Evolutionary conservation across 2,888 invertebrate species (phyloP).

Genomic region (Margaritifera margaritifera): DNA sequence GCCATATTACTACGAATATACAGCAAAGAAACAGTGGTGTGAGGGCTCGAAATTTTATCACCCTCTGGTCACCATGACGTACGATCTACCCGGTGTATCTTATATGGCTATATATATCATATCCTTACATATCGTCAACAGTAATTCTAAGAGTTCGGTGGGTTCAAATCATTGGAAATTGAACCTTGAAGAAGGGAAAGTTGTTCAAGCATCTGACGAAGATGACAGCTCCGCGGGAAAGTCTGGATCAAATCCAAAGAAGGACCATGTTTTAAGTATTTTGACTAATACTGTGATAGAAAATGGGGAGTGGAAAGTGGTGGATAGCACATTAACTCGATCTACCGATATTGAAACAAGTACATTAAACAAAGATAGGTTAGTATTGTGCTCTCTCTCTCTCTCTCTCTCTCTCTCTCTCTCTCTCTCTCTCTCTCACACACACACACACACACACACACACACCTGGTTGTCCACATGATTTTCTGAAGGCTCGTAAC

Average conservation of each 20-base stretch:
- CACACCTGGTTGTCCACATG: too few relatives aligned
- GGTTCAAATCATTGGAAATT: slow-evolving; percentile 89
- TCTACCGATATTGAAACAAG: too few relatives aligned
- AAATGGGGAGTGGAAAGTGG: slow-evolving; percentile 50
- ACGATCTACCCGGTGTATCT: slow-evolving; percentile 69
- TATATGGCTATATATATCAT: slow-evolving; percentile 82
- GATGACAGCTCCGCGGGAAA: slow-evolving; percentile 32
- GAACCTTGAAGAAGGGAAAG: slow-evolving; percentile 83
- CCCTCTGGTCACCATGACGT: slow-evolving; percentile 49
- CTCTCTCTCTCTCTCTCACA: too few relatives aligned
- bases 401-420: too few relatives aligned
- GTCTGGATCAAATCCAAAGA: slow-evolving; percentile 20
- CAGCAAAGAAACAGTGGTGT: too few relatives aligned
- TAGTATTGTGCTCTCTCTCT: too few relatives aligned
- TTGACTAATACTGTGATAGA: slow-evolving; percentile 60
- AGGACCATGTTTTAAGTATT: slow-evolving; percentile 59
- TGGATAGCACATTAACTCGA: slow-evolving; percentile 14
- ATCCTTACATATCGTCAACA: slow-evolving; percentile 82
- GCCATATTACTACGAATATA: too few relatives aligned
- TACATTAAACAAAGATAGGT: too few relatives aligned
- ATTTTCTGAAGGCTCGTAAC: too few relatives aligned
- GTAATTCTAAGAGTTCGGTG: slow-evolving; percentile 87
- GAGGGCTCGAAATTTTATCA: too few relatives aligned
- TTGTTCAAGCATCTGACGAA: slow-evolving; percentile 53
- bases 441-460: too few relatives aligned